Evolutionary conservation across 2,797 vertebrate species (phyloP), one percentile per base, ranked within the genome.

Genomic region (Poeciliopsis infans): DNA sequence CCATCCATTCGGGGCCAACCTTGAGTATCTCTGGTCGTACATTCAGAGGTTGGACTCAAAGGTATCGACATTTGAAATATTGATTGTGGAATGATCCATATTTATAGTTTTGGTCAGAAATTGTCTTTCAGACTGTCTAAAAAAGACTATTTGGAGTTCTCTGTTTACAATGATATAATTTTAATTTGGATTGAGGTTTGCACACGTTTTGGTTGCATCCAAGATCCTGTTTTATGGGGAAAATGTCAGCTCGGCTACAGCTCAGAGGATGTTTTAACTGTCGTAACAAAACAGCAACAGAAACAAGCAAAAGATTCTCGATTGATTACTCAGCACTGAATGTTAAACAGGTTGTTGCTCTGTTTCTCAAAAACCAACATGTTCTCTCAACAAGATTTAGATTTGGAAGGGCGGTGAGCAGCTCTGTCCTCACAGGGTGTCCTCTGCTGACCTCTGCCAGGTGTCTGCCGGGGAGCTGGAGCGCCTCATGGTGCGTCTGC

Each of bases 11-110:
- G 98, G 98, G 85, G 98, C 98, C 72, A 99, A 99, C 89, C 97
- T 99, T 75, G 98, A 99, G 78, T 99, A 99, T 81, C 96, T 99
- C 75, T 98, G 97, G 97, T 99, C 98, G 1, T 99, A 99, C 88
- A 97, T 99, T 81, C 98, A 98, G 92, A 97, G 97, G 86, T 91
- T 99, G 93, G 98, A 99, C 93, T 96, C 97, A 0, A 97, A 97
- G 97, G 98, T 98, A 95, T 86, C 20, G 45, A 7, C 18, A 20
- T 49, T 49, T 18, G 2, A 49, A 20, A 49, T 18, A 49, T 7
- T 20, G 47, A 49, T 49, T 49, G 47, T 20, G 18, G 18, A 49
- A 49, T 49, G 47, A 7, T 49, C 4, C 15, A 20, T 20, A 20
- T 2, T 49, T 49, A 49, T 20, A 49, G 53, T 57, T n/a, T 57